These are phyloP conservation scores for Amblyornis subalaris DNA, from an alignment of 2,113 vertebrate genomes.

Conservation along the genomic window DNA sequence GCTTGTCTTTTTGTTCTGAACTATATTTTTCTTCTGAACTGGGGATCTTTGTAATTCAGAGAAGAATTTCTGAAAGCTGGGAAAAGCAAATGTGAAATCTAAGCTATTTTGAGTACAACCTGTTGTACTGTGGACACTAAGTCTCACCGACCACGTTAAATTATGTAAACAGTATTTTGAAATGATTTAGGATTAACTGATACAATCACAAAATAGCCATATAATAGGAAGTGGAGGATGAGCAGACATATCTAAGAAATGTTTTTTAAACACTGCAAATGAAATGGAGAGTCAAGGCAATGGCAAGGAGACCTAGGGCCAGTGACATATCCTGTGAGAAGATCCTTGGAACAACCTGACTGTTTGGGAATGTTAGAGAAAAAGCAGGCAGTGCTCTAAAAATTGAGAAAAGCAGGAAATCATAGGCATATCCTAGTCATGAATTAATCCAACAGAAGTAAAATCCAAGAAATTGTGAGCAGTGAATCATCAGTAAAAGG, in stretches of 20 bases:
- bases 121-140: background rate
- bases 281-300: background rate
- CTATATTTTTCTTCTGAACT: background rate
- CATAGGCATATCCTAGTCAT: background rate
- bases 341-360: background rate
- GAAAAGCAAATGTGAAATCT: background rate
- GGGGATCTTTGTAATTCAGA: background rate
- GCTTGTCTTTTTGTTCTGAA: background rate
- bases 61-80: background rate
- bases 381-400: conserved; percentile 4
- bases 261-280: conserved; percentile 7
- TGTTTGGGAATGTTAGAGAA: background rate
- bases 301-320: background rate
- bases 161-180: background rate
- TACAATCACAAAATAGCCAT: background rate
- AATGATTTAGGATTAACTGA: background rate
- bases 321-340: background rate
- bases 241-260: background rate
- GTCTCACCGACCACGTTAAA: background rate
- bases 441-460: conserved; percentile 32
- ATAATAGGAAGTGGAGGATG: background rate
- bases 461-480: conserved; percentile 47
- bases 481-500: conserved; percentile 44
- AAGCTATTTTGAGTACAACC: background rate
- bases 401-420: background rate